phyloP scores from a whole-genome alignment of 2,888 invertebrate genomes.

The Poecilobothrus nobilitatus region DNA sequence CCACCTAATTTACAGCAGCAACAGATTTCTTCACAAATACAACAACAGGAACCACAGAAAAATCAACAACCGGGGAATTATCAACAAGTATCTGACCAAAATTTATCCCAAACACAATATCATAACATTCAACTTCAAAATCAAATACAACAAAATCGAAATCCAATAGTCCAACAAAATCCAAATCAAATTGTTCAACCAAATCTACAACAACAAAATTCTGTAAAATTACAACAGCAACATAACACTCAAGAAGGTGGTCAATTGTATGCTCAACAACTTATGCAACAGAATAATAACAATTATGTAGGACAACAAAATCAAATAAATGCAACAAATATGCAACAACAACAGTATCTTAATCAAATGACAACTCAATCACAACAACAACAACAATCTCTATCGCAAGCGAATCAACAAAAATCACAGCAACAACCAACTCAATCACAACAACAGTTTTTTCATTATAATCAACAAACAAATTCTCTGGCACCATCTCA shows the following conservation, averaged over 20 bases:
- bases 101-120: background rate
- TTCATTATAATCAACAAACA: constrained; percentile 4
- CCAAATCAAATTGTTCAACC: constrained; percentile 22
- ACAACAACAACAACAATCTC: constrained; percentile 11
- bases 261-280: constrained; percentile 16
- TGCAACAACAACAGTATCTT: constrained; percentile 21
- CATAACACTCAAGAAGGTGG: background rate
- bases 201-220: constrained; percentile 18
- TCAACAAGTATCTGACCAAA: background rate
- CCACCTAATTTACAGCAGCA: constrained; percentile 17
- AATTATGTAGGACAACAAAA: no score
- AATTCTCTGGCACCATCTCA: background rate
- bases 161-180: background rate
- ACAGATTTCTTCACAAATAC: constrained; percentile 10
- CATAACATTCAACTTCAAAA: background rate
- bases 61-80: constrained; percentile 14
- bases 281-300: constrained; percentile 11
- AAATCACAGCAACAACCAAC: constrained; percentile 17
- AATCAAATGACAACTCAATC: constrained; percentile 4
- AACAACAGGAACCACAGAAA: constrained; percentile 17
- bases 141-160: background rate
- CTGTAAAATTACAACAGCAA: constrained; percentile 10
- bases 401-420: constrained; percentile 16
- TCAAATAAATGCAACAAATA: background rate
- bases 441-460: constrained; percentile 17